Evolutionary conservation across 92 coral and sea anemone species (phyloP).

Genomic region (Actinostola sp.): DNA sequence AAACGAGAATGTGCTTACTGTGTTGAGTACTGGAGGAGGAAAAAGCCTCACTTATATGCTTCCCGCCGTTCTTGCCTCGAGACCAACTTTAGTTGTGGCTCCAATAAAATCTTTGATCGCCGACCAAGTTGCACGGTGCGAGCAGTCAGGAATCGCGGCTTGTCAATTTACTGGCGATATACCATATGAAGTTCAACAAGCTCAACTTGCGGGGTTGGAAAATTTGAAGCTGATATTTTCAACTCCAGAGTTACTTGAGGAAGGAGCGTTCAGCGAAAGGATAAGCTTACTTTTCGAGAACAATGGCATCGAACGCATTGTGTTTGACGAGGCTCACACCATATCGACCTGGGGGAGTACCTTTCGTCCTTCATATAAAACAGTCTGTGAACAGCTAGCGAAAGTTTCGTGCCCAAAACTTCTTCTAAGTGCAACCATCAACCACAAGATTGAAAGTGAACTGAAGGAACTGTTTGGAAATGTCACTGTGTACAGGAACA

Average conservation of each 20-base stretch:
- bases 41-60: slow-evolving; percentile 23
- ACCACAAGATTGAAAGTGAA: not conserved
- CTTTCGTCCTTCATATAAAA: slow-evolving; percentile 16
- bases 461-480: slow-evolving; percentile 4
- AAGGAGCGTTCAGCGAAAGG: not conserved
- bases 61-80: slow-evolving; percentile 31
- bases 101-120: slow-evolving; percentile 29
- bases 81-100: slow-evolving; percentile 25
- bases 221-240: slow-evolving; percentile 14
- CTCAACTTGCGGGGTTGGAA: not conserved
- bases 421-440: slow-evolving; percentile 48
- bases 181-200: not conserved
- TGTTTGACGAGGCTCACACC: slow-evolving; percentile 41
- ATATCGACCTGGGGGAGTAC: slow-evolving; percentile 34
- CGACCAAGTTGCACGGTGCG: not conserved
- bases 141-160: not conserved
- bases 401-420: slow-evolving; percentile 26
- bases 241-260: slow-evolving; percentile 34
- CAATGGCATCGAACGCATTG: slow-evolving; percentile 23
- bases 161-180: slow-evolving; percentile 36
- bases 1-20: slow-evolving; percentile 18
- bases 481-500: not conserved
- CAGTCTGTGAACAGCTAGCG: slow-evolving; percentile 32
- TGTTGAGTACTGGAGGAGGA: slow-evolving; percentile 38
- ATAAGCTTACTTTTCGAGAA: too few relatives aligned